A percentile compares a stretch with the other conserved stretches of the same genome.
phyloP scores from a whole-genome alignment of 2,113 vertebrate genomes.

The Apodemus sylvaticus region DNA sequence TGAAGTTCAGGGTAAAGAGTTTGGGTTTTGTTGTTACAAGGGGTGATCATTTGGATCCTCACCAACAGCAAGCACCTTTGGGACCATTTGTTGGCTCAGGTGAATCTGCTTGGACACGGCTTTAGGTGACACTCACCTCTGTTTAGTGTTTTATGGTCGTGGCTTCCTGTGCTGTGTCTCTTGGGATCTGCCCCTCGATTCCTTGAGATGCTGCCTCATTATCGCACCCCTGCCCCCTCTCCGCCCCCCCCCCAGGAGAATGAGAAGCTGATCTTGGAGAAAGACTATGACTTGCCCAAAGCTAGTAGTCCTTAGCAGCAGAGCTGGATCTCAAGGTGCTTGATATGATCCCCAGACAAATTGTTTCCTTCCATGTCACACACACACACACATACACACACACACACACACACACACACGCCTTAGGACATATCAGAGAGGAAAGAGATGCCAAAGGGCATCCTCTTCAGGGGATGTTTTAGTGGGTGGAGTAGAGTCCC shows the following conservation, averaged over 20 bases:
- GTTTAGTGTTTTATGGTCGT: background rate
- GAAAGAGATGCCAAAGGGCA: background rate
- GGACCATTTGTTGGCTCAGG: background rate
- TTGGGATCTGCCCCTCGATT: background rate
- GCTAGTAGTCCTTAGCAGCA: background rate
- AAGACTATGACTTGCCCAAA: background rate
- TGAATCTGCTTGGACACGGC: background rate
- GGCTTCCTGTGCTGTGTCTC: background rate
- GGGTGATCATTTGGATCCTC: background rate
- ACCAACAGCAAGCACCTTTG: too few relatives aligned
- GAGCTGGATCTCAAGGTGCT: background rate
- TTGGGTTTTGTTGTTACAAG: background rate
- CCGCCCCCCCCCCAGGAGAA: rapidly evolving
- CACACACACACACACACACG: too few relatives aligned
- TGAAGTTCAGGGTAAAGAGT: background rate
- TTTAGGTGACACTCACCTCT: background rate
- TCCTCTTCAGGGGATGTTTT: background rate
- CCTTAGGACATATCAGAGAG: too few relatives aligned
- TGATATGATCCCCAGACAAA: rapidly evolving
- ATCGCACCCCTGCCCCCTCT: rapidly evolving
- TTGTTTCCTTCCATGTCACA: background rate
- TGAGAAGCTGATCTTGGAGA: background rate
- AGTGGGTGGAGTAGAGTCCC: background rate
- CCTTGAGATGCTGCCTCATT: background rate
- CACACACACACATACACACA: too few relatives aligned